Conservation (phyloP, 2,797 vertebrate species). For the Pogonophryne albipinna region DNA sequence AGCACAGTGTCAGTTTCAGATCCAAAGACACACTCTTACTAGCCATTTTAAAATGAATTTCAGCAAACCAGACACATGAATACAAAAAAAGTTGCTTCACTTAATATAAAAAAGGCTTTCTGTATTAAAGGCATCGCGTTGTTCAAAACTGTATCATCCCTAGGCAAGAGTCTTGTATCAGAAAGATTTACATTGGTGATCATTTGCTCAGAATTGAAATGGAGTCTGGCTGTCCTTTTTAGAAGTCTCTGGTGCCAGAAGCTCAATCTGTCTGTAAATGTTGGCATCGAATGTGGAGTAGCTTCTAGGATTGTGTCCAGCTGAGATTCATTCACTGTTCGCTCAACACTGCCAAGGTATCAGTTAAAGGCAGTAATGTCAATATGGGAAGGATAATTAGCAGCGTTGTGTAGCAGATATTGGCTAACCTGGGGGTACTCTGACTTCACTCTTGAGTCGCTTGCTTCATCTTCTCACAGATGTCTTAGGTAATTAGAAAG, state of each 20-base stretch:
- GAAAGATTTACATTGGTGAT: conserved; percentile 36
- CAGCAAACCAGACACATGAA: conserved; percentile 28
- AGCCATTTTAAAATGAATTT: conserved; percentile 37
- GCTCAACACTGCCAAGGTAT: conserved; percentile 75
- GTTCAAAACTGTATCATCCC: conserved; percentile 34
- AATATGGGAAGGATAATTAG: conserved; percentile 72
- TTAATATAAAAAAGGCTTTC: conserved; percentile 46
- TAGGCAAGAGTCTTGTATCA: conserved; percentile 18
- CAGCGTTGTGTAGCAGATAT: conserved; percentile 73
- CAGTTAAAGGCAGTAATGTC: conserved; percentile 66
- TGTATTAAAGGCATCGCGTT: conserved; percentile 38
- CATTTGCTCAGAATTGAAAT: conserved; percentile 46
- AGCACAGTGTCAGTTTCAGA: conserved; percentile 62
- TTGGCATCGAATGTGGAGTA: conserved; percentile 55
- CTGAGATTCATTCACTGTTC: conserved; percentile 52
- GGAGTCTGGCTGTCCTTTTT: conserved; percentile 33
- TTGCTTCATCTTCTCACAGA: conserved; percentile 55
- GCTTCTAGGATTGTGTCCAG: conserved; percentile 62
- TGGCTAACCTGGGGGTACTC: conserved; percentile 56
- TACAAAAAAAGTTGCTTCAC: conserved; percentile 28
- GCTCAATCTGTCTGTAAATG: conserved; percentile 64
- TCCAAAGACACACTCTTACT: conserved; percentile 65
- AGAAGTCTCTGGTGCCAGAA: conserved; percentile 46
- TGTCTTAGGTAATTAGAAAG: conserved; percentile 50
- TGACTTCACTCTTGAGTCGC: conserved; percentile 51